These are phyloP conservation scores for Clistopyga incitator DNA, from an alignment of 2,888 invertebrate genomes.

Conservation along the genomic window DNA sequence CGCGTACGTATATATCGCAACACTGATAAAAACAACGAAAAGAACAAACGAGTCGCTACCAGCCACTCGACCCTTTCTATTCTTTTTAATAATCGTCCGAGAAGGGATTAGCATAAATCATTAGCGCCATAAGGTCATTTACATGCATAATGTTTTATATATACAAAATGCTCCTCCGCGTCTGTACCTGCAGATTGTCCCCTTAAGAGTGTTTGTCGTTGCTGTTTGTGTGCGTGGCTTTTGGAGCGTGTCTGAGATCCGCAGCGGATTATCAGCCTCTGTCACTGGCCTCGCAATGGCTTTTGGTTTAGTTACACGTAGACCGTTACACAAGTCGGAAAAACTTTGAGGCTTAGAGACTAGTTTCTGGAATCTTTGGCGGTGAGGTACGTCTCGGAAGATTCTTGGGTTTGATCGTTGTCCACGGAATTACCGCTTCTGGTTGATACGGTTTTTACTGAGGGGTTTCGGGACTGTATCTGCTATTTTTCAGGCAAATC, in stretches of 20 bases:
- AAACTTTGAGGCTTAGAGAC: background rate
- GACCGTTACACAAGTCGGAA: background rate
- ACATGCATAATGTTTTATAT: constrained; percentile 16
- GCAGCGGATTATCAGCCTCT: constrained; percentile 6
- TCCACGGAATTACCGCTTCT: background rate
- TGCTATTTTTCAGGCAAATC: background rate
- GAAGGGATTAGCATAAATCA: constrained; percentile 49
- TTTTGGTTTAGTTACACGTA: background rate
- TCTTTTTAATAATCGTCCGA: constrained; percentile 8
- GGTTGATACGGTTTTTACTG: background rate
- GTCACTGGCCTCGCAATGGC: background rate
- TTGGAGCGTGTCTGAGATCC: background rate
- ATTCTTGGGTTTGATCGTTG: background rate
- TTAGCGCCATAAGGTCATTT: constrained; percentile 44
- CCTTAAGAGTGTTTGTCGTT: constrained; percentile 31
- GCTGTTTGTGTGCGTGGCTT: constrained; percentile 13
- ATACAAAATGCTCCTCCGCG: background rate
- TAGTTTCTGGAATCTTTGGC: background rate
- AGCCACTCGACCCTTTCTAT: background rate
- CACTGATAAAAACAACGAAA: background rate
- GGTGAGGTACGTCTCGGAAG: background rate
- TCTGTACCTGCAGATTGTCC: constrained; percentile 60
- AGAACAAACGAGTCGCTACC: background rate
- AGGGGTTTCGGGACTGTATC: background rate
- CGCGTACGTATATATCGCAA: constrained; percentile 40